Conservation (phyloP, 2,888 invertebrate genomes). For the Melolontha melolontha region DNA sequence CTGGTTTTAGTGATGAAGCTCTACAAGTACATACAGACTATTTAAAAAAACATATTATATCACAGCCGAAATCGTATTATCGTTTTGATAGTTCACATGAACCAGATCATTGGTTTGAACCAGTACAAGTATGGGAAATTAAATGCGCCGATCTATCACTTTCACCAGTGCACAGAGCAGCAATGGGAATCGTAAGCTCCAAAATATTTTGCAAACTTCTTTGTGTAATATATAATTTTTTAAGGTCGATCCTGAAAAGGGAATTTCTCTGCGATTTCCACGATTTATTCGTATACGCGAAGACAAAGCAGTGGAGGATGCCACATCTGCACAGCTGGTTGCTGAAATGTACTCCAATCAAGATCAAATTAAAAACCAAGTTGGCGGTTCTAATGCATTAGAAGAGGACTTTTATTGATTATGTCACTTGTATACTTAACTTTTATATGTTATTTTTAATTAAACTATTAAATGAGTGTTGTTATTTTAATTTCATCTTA, state of each 20-base stretch:
- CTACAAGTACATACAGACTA: conserved; percentile 81
- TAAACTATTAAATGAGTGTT: not conserved
- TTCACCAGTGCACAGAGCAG: conserved; percentile 94
- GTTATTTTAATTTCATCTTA: not conserved
- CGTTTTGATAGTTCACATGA: conserved; percentile 77
- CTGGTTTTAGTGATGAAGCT: conserved; percentile 94
- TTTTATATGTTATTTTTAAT: not conserved
- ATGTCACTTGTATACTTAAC: not conserved
- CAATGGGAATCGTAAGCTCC: conserved; percentile 78
- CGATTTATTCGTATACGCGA: conserved; percentile 90
- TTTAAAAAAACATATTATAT: conserved; percentile 81
- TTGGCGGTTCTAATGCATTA: conserved; percentile 57
- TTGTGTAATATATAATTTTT: conserved; percentile 14
- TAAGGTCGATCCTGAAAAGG: conserved; percentile 87
- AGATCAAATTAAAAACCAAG: conserved; percentile 87
- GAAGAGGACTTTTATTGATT: conserved; percentile 75
- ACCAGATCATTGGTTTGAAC: conserved; percentile 92
- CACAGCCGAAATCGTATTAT: conserved; percentile 83
- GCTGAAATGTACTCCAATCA: conserved; percentile 92
- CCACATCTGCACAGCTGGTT: conserved; percentile 90
- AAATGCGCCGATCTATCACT: conserved; percentile 98
- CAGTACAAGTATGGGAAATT: conserved; percentile 93
- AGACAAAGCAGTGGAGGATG: conserved; percentile 93
- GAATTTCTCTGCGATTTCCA: conserved; percentile 96
- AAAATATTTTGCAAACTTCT: not conserved